Conservation (phyloP, 2,888 invertebrate species). For the Teinopalpus imperialis region DNA sequence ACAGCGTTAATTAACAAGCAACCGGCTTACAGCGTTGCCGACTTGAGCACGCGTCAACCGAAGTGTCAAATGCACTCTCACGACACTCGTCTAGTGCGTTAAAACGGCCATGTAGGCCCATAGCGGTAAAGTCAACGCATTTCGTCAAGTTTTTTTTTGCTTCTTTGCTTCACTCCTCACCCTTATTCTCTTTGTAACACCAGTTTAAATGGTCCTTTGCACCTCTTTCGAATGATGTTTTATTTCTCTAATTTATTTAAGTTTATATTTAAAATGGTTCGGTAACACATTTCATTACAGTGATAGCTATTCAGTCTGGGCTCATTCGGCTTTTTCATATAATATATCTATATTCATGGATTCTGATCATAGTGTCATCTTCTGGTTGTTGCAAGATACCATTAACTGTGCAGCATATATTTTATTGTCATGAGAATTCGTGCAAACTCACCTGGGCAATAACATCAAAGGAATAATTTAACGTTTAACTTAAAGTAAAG, state of each 20-base stretch:
- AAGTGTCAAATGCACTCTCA: slow-evolving; percentile 28
- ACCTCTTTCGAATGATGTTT: not conserved
- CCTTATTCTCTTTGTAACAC: slow-evolving; percentile 15
- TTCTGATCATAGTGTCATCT: too few species aligned
- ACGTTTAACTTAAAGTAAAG: too few species aligned
- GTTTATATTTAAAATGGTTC: too few species aligned
- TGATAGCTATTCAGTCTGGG: too few species aligned
- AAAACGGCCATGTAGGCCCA: slow-evolving; percentile 12
- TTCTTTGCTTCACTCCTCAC: slow-evolving; percentile 8
- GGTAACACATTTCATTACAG: too few species aligned
- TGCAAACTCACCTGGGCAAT: too few species aligned
- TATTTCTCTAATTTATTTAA: not conserved
- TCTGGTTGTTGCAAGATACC: too few species aligned
- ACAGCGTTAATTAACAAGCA: slow-evolving; percentile 27
- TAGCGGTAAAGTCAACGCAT: slow-evolving; percentile 16
- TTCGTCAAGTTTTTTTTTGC: slow-evolving; percentile 20
- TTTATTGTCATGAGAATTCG: too few species aligned
- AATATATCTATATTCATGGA: too few species aligned
- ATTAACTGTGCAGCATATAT: too few species aligned
- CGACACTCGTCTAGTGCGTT: slow-evolving; percentile 20
- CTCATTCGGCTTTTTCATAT: too few species aligned
- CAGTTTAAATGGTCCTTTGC: slow-evolving; percentile 11
- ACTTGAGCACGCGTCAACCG: slow-evolving; percentile 26
- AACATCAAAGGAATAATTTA: too few species aligned
- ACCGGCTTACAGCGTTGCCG: slow-evolving; percentile 15